Evolutionary conservation across 2,113 vertebrate genomes (phyloP).

Genomic region (Emydura subglobosa): DNA sequence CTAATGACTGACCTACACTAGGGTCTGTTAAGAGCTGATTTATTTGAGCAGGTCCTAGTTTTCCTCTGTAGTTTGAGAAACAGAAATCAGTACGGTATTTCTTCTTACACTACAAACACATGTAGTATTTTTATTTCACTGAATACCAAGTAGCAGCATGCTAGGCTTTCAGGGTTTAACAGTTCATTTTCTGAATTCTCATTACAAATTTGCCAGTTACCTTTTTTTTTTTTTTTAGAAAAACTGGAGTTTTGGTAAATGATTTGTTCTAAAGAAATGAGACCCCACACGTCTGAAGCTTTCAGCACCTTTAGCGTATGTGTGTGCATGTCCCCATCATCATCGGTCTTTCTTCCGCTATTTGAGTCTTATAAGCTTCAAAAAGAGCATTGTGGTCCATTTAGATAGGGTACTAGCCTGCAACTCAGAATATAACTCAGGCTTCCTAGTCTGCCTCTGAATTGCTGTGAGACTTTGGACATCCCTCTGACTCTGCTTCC

Average conservation of each 20-base stretch:
- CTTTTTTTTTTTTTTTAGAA: not conserved
- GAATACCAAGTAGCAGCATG: too few relatives aligned
- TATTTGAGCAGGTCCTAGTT: not conserved
- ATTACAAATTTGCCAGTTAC: too few relatives aligned
- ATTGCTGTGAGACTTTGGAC: not conserved
- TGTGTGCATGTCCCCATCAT: not conserved
- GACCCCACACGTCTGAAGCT: not conserved
- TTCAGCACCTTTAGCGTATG: not conserved
- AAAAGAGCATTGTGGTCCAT: not conserved
- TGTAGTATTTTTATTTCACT: too few relatives aligned
- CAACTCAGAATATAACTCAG: not conserved
- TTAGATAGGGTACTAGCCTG: not conserved
- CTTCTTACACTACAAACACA: not conserved
- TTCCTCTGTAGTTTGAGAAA: too few relatives aligned
- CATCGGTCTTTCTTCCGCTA: not conserved
- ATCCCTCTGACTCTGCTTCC: not conserved
- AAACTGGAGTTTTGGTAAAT: not conserved
- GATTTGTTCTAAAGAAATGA: not conserved
- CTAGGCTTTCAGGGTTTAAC: too few relatives aligned
- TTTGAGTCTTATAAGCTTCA: not conserved
- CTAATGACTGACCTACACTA: not conserved
- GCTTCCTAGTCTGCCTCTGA: not conserved
- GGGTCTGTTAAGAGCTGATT: too few relatives aligned
- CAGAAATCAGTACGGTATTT: not conserved
- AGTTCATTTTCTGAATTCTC: too few relatives aligned